Evolutionary conservation across 2,888 invertebrate species (phyloP), one percentile per base, ranked within the genome.

Genomic region (Nomada fabriciana): DNA sequence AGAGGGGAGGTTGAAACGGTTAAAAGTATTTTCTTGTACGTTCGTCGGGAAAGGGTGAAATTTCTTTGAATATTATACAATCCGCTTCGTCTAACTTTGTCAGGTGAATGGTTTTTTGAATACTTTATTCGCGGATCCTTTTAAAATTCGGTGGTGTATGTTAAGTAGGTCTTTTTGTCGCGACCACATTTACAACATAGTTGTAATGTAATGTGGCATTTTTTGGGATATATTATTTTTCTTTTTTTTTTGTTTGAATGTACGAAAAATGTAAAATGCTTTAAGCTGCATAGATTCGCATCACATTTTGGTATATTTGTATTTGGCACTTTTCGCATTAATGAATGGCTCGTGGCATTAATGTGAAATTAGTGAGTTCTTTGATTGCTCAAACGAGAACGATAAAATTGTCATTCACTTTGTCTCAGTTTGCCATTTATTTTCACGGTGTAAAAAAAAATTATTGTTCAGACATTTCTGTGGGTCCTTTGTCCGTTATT

Each of bases 31-130:
- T 53, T n/a, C 25, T 53, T 10, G 36, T 29, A 20, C 52, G 18
- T 29, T 25, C 29, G 43, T 29, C 0, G n/a, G 25, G 52, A 2
- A 2, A 13, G 29, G 25, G 18, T 13, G 47, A 52, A 52, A 67
- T 52, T 67, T 67, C 13, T 20, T 10, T 42, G 67, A 53, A 36
- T 67, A 53, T 42, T 53, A 11, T 59, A 59, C 59, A 59, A 15
- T 59, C 25, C 53, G 10, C 36, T 20, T 67, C 36, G n/a, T 10
- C n/a, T 15, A 67, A 53, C 36, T 53, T 67, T 11, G n/a, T 20
- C 15, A 29, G 15, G 11, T 53, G 36, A 53, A 53, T 20, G n/a
- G 53, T 53, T 53, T 53, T 67, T 20, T 15, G 20, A 20, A 53
- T 53, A 53, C 53, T 67, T 67, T 36, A 67, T 15, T 18, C 4